A percentile compares a stretch with the other conserved stretches of the same genome.
Conservation (phyloP, 2,888 invertebrate genomes). For the Sarcophaga variegata region DNA sequence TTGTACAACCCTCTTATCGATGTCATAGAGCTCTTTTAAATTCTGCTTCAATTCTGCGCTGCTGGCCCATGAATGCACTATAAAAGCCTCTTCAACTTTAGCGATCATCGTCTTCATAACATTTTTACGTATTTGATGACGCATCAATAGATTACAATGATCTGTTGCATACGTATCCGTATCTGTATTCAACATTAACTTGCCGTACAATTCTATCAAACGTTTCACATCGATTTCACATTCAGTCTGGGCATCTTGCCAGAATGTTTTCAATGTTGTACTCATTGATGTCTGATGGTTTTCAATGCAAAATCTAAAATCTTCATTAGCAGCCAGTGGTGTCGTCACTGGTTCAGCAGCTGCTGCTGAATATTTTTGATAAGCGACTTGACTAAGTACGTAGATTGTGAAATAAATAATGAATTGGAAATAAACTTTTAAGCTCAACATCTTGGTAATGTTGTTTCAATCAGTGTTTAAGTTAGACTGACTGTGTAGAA, state of each 20-base stretch:
- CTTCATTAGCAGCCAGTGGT: slow-evolving; percentile 17
- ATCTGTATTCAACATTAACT: neutral
- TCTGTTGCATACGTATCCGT: slow-evolving; percentile 2
- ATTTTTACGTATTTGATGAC: slow-evolving; percentile 62
- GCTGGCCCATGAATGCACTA: slow-evolving; percentile 7
- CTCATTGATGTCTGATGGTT: slow-evolving; percentile 43
- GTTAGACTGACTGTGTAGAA: neutral
- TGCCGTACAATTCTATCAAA: slow-evolving; percentile 57
- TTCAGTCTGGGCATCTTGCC: slow-evolving; percentile 53
- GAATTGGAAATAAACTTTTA: no score
- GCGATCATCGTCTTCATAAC: slow-evolving; percentile 37
- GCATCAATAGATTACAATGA: slow-evolving; percentile 58
- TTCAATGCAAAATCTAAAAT: slow-evolving; percentile 58
- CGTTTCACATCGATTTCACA: slow-evolving; percentile 58
- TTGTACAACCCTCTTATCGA: slow-evolving; percentile 52
- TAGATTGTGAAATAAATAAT: slow-evolving; percentile 22
- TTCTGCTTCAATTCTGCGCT: slow-evolving; percentile 39
- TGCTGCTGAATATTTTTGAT: slow-evolving; percentile 28
- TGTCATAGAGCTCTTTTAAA: slow-evolving; percentile 37
- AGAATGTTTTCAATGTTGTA: slow-evolving; percentile 60
- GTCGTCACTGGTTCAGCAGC: neutral
- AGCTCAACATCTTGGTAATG: neutral
- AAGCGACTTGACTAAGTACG: slow-evolving; percentile 15
- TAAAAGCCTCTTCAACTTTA: slow-evolving; percentile 66
- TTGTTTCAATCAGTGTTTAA: neutral